Conservation (phyloP, 2,113 vertebrate genomes). For the Cyprinodon tularosa region DNA sequence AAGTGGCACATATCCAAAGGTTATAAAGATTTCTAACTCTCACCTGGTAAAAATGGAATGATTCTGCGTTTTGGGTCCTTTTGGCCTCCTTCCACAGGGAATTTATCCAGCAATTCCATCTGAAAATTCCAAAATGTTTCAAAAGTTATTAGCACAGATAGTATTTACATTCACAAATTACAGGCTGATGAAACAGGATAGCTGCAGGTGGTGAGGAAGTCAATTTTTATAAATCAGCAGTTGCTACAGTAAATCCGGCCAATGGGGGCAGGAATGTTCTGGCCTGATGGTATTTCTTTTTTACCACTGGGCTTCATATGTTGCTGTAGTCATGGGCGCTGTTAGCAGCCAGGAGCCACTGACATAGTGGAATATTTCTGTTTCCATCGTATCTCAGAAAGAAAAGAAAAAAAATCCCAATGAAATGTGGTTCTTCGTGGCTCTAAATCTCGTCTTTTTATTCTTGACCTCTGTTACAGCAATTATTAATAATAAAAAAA, state of each 20-base stretch:
- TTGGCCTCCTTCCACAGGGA: slow-evolving; percentile 98
- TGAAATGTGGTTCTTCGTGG: slow-evolving; percentile 7
- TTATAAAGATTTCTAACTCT: slow-evolving; percentile 19
- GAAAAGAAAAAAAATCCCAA: slow-evolving; percentile 15
- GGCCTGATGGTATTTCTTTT: slow-evolving; percentile 71
- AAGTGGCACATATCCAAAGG: too few relatives aligned
- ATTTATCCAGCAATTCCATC: slow-evolving; percentile 99
- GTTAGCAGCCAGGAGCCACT: slow-evolving; percentile 46
- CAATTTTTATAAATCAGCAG: slow-evolving; percentile 68
- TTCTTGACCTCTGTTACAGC: background rate
- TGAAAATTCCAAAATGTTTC: slow-evolving; percentile 63
- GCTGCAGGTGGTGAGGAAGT: slow-evolving; percentile 19
- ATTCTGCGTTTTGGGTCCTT: slow-evolving; percentile 98
- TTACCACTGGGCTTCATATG: slow-evolving; percentile 45
- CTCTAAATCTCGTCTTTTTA: background rate
- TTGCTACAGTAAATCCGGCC: slow-evolving; percentile 58
- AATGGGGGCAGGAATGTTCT: slow-evolving; percentile 61
- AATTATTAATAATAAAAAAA: background rate
- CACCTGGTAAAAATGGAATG: slow-evolving; percentile 97
- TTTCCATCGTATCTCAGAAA: slow-evolving; percentile 13
- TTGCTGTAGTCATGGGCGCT: slow-evolving; percentile 39
- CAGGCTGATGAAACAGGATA: slow-evolving; percentile 12
- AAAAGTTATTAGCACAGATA: slow-evolving; percentile 18
- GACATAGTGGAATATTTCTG: slow-evolving; percentile 75
- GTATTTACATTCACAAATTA: slow-evolving; percentile 10